phyloP scores from a whole-genome alignment of 1,140 invertebrate species.

The Araneus ventricosus region DNA sequence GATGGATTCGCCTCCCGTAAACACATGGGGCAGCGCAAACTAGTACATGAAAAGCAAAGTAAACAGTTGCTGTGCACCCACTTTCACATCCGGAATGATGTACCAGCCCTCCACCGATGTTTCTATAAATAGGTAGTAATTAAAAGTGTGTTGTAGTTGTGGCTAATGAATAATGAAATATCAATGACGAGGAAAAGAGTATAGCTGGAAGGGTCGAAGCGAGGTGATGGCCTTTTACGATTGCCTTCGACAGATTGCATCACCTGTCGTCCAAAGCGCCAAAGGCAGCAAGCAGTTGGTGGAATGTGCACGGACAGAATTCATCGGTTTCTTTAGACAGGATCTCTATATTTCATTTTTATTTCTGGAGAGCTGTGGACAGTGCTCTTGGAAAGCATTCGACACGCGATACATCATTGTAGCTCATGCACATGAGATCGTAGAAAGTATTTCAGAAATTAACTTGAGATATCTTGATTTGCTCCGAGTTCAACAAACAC shows the following conservation, averaged over 20 bases:
- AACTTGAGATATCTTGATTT: too few species aligned
- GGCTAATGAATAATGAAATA: neutral
- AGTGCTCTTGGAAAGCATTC: neutral
- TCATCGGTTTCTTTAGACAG: constrained; percentile 31
- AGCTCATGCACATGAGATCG: neutral
- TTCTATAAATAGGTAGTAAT: neutral
- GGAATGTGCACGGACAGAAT: constrained; percentile 46
- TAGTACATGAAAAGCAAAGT: neutral
- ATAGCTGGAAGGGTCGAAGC: neutral
- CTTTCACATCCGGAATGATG: neutral
- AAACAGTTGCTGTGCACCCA: neutral
- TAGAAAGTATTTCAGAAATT: too few species aligned
- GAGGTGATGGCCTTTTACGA: neutral
- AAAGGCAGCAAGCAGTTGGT: neutral
- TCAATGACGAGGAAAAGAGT: neutral
- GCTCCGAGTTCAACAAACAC: too few species aligned
- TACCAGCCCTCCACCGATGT: neutral
- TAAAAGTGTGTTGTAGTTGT: neutral
- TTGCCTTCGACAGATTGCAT: constrained; percentile 26
- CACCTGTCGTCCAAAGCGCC: constrained; percentile 9
- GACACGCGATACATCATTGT: neutral
- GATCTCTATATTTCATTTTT: neutral
- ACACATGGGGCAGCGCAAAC: neutral
- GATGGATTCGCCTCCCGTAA: too few species aligned
- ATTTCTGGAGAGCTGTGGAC: neutral